Conservation (phyloP, 1,140 invertebrate species). For the Cephus cinctus region DNA sequence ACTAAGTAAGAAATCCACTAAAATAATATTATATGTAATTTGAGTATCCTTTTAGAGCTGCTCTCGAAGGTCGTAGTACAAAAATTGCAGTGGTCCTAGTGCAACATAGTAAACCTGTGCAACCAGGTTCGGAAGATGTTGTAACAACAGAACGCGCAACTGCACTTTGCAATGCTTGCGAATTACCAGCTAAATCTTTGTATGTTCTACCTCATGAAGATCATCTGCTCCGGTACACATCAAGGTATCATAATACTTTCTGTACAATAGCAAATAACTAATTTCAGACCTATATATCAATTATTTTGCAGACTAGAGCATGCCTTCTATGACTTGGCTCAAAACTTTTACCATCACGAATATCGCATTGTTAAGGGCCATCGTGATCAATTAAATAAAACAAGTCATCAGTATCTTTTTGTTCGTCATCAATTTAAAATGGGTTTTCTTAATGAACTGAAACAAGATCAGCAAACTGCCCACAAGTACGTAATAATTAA, state of each 20-base stretch:
- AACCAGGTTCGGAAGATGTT: conserved; percentile 81
- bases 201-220: conserved; percentile 88
- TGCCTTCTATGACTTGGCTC: conserved; percentile 89
- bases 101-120: conserved; percentile 73
- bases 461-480: conserved; percentile 84
- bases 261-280: no score
- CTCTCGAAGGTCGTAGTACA: conserved; percentile 78
- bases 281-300: background rate
- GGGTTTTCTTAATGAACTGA: conserved; percentile 93
- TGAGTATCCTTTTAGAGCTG: conserved; percentile 53
- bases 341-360: conserved; percentile 89
- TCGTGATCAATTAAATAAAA: conserved; percentile 89
- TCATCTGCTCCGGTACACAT: conserved; percentile 78
- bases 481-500: conserved; percentile 69
- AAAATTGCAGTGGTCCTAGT: conserved; percentile 86
- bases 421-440: conserved; percentile 97
- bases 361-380: conserved; percentile 85
- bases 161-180: conserved; percentile 85
- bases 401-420: conserved; percentile 86
- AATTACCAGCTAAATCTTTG: conserved; percentile 86
- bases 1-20: conserved; percentile 8
- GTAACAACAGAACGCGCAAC: conserved; percentile 85
- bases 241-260: conserved; percentile 56
- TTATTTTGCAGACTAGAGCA: conserved; percentile 73
- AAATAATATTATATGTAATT: conserved; percentile 3